phyloP scores from a whole-genome alignment of 2,113 vertebrate genomes.

The Crypturellus undulatus region DNA sequence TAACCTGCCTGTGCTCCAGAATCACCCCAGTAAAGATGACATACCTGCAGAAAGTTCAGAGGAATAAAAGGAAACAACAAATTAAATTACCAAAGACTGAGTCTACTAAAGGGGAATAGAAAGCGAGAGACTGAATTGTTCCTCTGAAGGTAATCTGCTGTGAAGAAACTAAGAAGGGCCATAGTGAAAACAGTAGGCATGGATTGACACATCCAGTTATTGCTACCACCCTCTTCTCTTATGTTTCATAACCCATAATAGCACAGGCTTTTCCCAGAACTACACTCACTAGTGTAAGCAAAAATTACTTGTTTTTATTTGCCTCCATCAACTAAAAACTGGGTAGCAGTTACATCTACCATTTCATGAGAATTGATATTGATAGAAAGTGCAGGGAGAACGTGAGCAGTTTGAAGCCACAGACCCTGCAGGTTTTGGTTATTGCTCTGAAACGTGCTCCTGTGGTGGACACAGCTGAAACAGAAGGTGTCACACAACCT shows the following conservation, averaged over 20 bases:
- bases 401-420: not conserved
- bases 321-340: not conserved
- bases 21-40: not conserved
- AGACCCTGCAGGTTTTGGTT: not conserved
- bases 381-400: not conserved
- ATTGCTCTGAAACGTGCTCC: not conserved
- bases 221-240: not conserved
- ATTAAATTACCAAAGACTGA: not conserved
- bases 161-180: not conserved
- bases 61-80: not conserved
- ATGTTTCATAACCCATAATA: not conserved
- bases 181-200: not conserved
- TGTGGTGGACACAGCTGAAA: not conserved
- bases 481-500: not conserved
- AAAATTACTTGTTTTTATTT: not conserved
- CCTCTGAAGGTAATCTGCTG: not conserved
- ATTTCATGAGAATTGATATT: not conserved
- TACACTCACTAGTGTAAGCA: rapidly evolving
- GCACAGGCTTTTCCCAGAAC: not conserved
- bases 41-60: not conserved
- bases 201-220: not conserved
- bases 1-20: not conserved
- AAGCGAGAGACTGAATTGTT: not conserved
- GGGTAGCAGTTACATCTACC: not conserved
- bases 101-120: not conserved